phyloP scores from a whole-genome alignment of 2,888 invertebrate genomes.

The Sialis fuliginosa region DNA sequence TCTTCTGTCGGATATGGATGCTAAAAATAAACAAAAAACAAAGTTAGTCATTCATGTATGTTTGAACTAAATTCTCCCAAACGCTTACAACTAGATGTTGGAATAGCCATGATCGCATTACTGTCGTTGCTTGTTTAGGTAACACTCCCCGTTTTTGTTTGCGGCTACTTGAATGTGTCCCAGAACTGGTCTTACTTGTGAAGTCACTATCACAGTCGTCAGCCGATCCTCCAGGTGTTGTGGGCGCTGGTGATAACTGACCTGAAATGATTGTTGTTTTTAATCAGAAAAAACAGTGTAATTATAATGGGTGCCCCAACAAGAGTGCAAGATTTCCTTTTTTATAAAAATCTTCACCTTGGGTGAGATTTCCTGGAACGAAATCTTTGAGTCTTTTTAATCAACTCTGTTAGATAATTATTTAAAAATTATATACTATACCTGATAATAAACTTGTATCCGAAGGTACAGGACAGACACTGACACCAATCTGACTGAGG shows the following conservation, averaged over 20 bases:
- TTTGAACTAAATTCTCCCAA: not conserved
- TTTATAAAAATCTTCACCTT: no score
- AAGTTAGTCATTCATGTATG: not conserved
- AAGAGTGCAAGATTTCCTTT: no score
- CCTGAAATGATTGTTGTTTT: constrained; percentile 16
- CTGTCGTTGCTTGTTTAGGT: constrained; percentile 89
- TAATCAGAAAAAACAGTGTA: no score
- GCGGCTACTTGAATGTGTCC: constrained; percentile 25
- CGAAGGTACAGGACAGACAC: constrained; percentile 37
- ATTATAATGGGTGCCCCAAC: no score
- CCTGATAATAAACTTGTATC: constrained; percentile 29
- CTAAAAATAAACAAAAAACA: constrained; percentile 27
- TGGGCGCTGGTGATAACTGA: constrained; percentile 39
- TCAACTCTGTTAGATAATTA: not conserved
- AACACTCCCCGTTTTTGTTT: constrained; percentile 77
- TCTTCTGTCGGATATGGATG: constrained; percentile 93
- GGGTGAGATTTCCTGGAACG: no score
- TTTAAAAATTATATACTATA: constrained; percentile 12
- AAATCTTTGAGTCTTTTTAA: not conserved
- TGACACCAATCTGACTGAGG: constrained; percentile 69
- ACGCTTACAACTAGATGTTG: constrained; percentile 79
- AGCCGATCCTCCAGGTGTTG: constrained; percentile 36
- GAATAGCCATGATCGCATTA: constrained; percentile 92
- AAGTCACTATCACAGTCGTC: constrained; percentile 36
- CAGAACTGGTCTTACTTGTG: constrained; percentile 19